phyloP scores from a whole-genome alignment of 1,140 invertebrate genomes.

The Philotrypesis tridentata region DNA sequence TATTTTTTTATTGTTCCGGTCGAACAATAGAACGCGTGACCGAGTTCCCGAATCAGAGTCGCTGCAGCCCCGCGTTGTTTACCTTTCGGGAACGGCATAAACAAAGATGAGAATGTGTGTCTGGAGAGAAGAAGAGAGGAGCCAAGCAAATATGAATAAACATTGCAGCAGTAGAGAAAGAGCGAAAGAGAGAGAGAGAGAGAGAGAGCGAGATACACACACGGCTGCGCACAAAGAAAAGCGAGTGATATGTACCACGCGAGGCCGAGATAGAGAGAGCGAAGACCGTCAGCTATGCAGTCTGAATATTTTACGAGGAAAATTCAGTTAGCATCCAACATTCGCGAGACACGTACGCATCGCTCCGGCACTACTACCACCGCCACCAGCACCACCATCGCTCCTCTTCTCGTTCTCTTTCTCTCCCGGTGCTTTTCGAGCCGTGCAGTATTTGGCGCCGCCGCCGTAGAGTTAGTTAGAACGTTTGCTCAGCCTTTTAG shows the following conservation, averaged over 20 bases:
- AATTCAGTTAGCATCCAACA: conserved; percentile 71
- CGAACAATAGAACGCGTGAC: not conserved
- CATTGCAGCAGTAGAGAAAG: not conserved
- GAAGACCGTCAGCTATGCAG: conserved; percentile 64
- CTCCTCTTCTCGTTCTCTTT: conserved; percentile 40
- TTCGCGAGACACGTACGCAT: conserved; percentile 69
- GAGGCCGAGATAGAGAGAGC: too few species aligned
- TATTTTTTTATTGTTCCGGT: not conserved
- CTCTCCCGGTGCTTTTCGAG: conserved; percentile 45
- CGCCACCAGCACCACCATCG: too few species aligned
- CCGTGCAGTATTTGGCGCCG: conserved; percentile 63
- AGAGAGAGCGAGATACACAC: not conserved
- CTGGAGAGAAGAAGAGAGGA: not conserved
- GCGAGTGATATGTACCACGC: conserved; percentile 65
- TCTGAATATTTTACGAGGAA: conserved; percentile 72
- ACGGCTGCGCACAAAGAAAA: conserved; percentile 40
- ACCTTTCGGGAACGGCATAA: conserved; percentile 24
- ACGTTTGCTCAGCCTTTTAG: conserved; percentile 71
- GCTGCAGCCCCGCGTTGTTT: not conserved
- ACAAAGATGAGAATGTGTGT: conserved; percentile 2
- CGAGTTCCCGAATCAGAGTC: not conserved
- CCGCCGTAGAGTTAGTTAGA: conserved; percentile 72
- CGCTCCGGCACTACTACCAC: conserved; percentile 51
- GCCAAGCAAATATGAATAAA: conserved; percentile 34
- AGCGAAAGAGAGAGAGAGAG: too few species aligned